A percentile compares a stretch with the other conserved stretches of the same genome.
Conservation (phyloP, 2,888 invertebrate species). For the Lycophotia porphyrea region DNA sequence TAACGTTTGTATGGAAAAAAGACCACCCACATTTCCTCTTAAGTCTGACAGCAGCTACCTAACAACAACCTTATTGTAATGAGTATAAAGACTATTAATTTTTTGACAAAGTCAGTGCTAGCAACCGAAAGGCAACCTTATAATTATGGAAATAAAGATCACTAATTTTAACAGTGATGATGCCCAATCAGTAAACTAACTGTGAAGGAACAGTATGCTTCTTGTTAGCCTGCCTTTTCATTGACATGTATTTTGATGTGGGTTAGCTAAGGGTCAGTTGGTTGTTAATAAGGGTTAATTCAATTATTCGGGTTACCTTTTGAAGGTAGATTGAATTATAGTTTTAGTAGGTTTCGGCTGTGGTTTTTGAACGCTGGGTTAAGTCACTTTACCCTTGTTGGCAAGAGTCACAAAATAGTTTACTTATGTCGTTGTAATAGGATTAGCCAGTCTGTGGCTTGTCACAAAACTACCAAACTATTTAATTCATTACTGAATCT, state of each 20-base stretch:
- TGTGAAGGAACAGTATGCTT: conserved; percentile 6
- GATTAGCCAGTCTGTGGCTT: neutral
- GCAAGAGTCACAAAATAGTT: neutral
- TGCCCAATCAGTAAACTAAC: neutral
- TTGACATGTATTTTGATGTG: conserved; percentile 52
- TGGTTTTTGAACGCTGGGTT: conserved; percentile 1
- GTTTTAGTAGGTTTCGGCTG: conserved; percentile 24
- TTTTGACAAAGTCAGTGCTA: neutral
- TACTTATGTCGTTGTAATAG: neutral
- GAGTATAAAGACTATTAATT: neutral
- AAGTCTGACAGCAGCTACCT: neutral
- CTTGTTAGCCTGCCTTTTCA: conserved; percentile 21
- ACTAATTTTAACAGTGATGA: neutral
- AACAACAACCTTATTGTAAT: neutral
- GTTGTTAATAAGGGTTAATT: conserved; percentile 45
- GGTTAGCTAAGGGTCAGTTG: conserved; percentile 26
- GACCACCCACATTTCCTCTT: no score
- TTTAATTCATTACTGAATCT: neutral
- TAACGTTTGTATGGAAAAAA: no score
- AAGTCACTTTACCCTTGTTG: neutral
- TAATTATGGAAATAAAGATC: neutral
- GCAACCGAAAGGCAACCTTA: neutral
- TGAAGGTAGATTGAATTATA: conserved; percentile 35
- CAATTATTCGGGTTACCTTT: conserved; percentile 45
- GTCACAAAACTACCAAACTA: neutral